A percentile compares a stretch with the other conserved stretches of the same genome.
These are phyloP conservation scores for Brachyistius frenatus DNA, from an alignment of 2,113 vertebrate species.

Conservation along the genomic window DNA sequence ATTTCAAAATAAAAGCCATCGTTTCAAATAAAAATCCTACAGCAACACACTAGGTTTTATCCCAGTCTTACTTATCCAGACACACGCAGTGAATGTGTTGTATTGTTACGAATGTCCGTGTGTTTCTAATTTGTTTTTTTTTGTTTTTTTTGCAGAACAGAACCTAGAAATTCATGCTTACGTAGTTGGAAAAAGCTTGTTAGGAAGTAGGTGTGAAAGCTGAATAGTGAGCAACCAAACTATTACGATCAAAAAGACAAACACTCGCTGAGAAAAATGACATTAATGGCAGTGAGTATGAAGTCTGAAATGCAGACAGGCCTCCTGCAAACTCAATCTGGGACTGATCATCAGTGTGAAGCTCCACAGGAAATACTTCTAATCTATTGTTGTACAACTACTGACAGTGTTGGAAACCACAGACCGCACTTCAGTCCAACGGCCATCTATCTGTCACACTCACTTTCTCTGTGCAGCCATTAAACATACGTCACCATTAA, in stretches of 20 bases:
- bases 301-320: background rate
- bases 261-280: background rate
- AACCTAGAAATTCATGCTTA: background rate
- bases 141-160: too few relatives aligned
- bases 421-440: slow-evolving; percentile 3
- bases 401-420: slow-evolving; percentile 36
- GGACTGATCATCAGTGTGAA: slow-evolving; percentile 33
- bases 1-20: too few relatives aligned
- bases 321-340: slow-evolving; percentile 18
- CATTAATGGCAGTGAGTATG: background rate
- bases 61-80: background rate
- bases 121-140: background rate
- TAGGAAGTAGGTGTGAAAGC: background rate
- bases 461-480: slow-evolving; percentile 12
- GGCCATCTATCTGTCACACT: slow-evolving; percentile 16
- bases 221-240: background rate
- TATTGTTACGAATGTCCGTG: background rate
- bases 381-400: slow-evolving; percentile 30
- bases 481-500: slow-evolving; percentile 20
- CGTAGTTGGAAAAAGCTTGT: background rate
- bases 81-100: background rate
- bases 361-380: slow-evolving; percentile 29
- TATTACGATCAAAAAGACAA: background rate
- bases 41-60: too few relatives aligned
- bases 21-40: too few relatives aligned